A percentile compares a stretch with the other conserved stretches of the same genome.
Evolutionary conservation across 2,113 vertebrate genomes (phyloP).

Genomic region (Dasyornis broadbenti): DNA sequence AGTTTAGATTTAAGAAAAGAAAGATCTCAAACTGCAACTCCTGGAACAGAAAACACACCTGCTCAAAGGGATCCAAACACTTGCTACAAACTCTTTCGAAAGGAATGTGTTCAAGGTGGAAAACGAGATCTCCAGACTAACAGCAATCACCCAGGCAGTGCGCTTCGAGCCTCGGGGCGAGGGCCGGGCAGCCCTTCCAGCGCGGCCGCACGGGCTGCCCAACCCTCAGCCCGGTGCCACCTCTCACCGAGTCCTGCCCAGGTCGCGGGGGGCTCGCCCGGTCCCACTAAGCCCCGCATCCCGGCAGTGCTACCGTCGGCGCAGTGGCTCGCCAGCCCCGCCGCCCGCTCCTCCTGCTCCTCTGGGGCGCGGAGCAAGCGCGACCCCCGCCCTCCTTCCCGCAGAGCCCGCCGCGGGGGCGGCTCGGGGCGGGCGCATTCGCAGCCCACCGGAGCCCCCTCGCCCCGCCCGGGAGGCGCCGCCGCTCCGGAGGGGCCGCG

Average conservation of each 20-base stretch:
- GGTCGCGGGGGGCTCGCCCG: neutral
- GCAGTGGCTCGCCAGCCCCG: neutral
- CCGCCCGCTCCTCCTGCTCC: neutral
- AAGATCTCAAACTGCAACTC: neutral
- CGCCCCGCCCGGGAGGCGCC: neutral
- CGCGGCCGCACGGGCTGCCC: neutral
- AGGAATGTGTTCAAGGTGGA: neutral
- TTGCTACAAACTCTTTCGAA: neutral
- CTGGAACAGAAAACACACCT: constrained; percentile 19
- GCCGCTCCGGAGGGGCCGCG: neutral
- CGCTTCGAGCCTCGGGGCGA: neutral
- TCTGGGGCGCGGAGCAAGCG: neutral
- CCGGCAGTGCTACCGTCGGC: neutral
- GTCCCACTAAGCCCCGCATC: neutral
- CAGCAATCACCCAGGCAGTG: neutral
- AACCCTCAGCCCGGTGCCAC: neutral
- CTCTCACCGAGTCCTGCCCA: neutral
- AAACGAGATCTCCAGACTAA: neutral
- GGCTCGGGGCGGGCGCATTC: neutral
- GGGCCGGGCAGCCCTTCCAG: neutral
- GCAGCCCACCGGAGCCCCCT: neutral
- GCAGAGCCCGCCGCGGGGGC: neutral
- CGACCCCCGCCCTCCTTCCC: neutral
- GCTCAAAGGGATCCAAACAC: neutral
- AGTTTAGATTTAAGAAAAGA: neutral